These are phyloP conservation scores for Bellardia bayeri DNA, from an alignment of 2,888 invertebrate species.

Conservation along the genomic window DNA sequence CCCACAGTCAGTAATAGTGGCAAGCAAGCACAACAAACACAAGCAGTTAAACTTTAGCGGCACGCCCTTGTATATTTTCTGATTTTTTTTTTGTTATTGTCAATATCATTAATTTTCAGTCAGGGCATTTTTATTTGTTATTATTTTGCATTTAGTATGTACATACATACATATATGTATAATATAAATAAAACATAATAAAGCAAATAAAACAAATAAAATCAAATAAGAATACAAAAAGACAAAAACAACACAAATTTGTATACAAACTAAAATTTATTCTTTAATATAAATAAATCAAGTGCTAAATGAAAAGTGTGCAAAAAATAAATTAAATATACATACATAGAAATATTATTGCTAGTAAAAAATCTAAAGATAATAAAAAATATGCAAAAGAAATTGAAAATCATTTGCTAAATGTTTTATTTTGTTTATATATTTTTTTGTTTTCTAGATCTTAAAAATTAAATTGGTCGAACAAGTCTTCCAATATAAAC, in stretches of 20 bases:
- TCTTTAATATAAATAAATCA: conserved; percentile 16
- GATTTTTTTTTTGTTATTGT: conserved; percentile 19
- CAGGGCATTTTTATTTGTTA: conserved; percentile 22
- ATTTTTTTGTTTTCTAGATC: conserved; percentile 46
- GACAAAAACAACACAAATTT: not conserved
- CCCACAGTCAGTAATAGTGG: conserved; percentile 70
- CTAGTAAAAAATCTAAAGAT: not conserved
- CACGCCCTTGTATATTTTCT: conserved; percentile 69
- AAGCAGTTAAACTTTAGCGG: conserved; percentile 54
- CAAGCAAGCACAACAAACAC: conserved; percentile 63
- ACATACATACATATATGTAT: too few relatives aligned
- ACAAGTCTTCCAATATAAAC: conserved; percentile 66
- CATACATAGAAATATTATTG: not conserved
- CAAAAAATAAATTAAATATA: conserved; percentile 28
- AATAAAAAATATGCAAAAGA: conserved; percentile 9
- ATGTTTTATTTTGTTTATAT: conserved; percentile 12
- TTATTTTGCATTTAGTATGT: conserved; percentile 29
- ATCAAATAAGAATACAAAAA: not conserved
- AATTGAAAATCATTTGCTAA: not conserved
- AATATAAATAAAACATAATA: conserved; percentile 38
- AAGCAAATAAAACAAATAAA: conserved; percentile 2
- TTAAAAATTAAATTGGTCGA: conserved; percentile 47
- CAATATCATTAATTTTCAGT: conserved; percentile 51
- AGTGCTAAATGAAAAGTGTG: conserved; percentile 46
- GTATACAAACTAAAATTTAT: conserved; percentile 28